These are phyloP conservation scores for Paralvinella palmiformis DNA, from an alignment of 1,140 invertebrate genomes.

Conservation along the genomic window DNA sequence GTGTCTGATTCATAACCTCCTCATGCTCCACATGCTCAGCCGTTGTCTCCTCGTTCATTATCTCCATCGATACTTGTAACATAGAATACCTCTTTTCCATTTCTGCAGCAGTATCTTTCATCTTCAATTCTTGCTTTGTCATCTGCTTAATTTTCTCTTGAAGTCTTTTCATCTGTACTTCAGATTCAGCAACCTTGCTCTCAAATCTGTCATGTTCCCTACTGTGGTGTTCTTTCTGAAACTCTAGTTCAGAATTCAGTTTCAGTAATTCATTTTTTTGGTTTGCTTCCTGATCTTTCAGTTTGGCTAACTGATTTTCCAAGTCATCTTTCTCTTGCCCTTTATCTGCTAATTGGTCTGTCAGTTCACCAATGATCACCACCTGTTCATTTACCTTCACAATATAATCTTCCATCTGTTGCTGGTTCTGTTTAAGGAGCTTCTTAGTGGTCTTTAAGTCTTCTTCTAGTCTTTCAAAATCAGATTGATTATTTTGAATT, in stretches of 20 bases:
- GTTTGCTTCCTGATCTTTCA: no score
- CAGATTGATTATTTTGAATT: neutral
- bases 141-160: neutral
- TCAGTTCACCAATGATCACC: neutral
- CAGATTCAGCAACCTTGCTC: neutral
- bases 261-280: no score
- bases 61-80: no score
- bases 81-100: no score
- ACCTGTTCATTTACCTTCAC: constrained; percentile 10
- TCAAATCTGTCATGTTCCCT: neutral
- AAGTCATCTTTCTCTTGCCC: neutral
- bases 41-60: neutral
- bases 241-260: no score
- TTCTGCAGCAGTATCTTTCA: neutral
- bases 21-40: constrained; percentile 1
- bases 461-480: neutral
- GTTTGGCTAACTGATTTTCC: no score
- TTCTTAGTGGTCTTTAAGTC: neutral
- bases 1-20: neutral
- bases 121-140: neutral
- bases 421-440: neutral
- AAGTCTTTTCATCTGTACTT: neutral
- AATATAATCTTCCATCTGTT: constrained; percentile 8
- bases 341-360: constrained; percentile 1
- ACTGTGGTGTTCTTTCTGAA: no score